phyloP scores from a whole-genome alignment of 2,888 invertebrate species.

The Alcis repandata region DNA sequence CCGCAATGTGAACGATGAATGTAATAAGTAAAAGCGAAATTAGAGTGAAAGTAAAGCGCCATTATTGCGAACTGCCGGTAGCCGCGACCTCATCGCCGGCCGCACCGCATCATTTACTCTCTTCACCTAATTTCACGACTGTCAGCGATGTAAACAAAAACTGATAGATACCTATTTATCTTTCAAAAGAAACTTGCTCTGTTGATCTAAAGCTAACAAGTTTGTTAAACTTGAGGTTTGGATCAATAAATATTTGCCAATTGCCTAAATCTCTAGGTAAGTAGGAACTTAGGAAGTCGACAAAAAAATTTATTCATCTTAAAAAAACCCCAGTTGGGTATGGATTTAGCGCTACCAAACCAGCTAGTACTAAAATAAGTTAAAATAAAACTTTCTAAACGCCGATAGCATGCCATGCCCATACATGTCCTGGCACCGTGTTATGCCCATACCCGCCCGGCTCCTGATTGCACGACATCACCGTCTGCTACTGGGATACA shows the following conservation, averaged over 20 bases:
- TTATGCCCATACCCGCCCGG: constrained; percentile 18
- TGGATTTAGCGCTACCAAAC: constrained; percentile 1
- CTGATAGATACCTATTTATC: background rate
- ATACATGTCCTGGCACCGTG: constrained; percentile 2
- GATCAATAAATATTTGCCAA: too few relatives aligned
- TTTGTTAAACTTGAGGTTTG: too few relatives aligned
- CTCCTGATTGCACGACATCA: constrained; percentile 32
- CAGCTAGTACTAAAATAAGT: constrained; percentile 1
- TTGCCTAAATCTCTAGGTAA: too few relatives aligned
- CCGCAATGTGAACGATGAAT: constrained; percentile 39
- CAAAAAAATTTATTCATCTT: too few relatives aligned
- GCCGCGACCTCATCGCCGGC: constrained; percentile 8
- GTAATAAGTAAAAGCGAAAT: constrained; percentile 48
- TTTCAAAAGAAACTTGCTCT: too few relatives aligned
- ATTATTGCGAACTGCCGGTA: constrained; percentile 30
- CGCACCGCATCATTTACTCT: constrained; percentile 31
- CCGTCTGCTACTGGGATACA: constrained; percentile 24
- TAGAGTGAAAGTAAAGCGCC: constrained; percentile 47
- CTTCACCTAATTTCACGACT: constrained; percentile 27
- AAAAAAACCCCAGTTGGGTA: background rate
- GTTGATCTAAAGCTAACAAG: too few relatives aligned
- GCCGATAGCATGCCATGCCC: constrained; percentile 1
- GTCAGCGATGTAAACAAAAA: constrained; percentile 22
- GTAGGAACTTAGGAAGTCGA: too few relatives aligned
- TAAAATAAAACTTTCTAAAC: constrained; percentile 8